phyloP scores from a whole-genome alignment of 1,140 invertebrate genomes.

The Diorhabda carinulata region DNA sequence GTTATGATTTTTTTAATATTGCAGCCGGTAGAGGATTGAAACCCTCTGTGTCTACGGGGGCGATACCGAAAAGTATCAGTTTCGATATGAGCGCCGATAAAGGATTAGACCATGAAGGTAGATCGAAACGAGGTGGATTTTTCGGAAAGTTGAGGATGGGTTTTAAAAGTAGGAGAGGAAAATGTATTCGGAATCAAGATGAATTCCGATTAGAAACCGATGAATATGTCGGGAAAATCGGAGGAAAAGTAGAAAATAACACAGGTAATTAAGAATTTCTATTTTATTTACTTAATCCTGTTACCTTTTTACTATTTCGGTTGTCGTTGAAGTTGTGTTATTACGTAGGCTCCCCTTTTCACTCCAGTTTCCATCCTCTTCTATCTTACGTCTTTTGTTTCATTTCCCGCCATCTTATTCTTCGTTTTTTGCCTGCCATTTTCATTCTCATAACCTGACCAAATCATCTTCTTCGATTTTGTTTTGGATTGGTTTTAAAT shows the following conservation, averaged over 20 bases:
- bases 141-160: constrained; percentile 68
- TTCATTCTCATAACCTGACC: too few species aligned
- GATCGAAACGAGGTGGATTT: constrained; percentile 57
- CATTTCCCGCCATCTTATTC: too few species aligned
- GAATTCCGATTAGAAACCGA: constrained; percentile 50
- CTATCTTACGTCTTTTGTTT: too few species aligned
- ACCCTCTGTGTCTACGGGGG: constrained; percentile 65
- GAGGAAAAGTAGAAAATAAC: constrained; percentile 23
- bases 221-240: constrained; percentile 28
- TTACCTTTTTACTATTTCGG: too few species aligned
- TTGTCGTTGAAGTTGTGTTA: too few species aligned
- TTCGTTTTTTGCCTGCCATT: too few species aligned
- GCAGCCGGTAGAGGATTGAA: constrained; percentile 45
- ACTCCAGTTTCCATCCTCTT: too few species aligned
- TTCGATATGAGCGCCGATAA: constrained; percentile 88
- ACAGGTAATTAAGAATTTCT: constrained; percentile 21
- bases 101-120: constrained; percentile 57
- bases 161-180: constrained; percentile 58
- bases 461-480: too few species aligned
- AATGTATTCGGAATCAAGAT: constrained; percentile 51
- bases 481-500: too few species aligned
- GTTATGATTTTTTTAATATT: constrained; percentile 24
- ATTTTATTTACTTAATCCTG: not conserved
- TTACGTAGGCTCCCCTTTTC: too few species aligned
- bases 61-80: constrained; percentile 88